Percentiles rank a stretch among this genome's conserved stretches.
Evolutionary conservation across 1,140 invertebrate species (phyloP).

Genomic region (Acromyrmex heyeri): DNA sequence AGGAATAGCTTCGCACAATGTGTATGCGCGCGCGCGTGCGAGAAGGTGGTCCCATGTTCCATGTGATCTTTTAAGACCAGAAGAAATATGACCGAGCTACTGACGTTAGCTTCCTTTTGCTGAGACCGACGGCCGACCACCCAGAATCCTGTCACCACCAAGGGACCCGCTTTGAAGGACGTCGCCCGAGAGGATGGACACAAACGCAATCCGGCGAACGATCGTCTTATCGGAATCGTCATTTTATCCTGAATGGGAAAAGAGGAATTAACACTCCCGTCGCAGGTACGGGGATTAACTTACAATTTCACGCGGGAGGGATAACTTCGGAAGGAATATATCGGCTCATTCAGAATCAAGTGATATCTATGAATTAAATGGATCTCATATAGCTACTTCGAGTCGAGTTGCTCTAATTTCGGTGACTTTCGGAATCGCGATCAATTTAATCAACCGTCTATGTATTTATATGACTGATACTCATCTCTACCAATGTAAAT

Average conservation of each 20-base stretch:
- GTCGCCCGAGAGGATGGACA: slow-evolving; percentile 70
- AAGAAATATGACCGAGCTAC: slow-evolving; percentile 83
- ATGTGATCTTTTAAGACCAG: slow-evolving; percentile 76
- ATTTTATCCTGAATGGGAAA: slow-evolving; percentile 32
- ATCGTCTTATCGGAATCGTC: slow-evolving; percentile 72
- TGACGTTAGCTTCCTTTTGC: slow-evolving; percentile 81
- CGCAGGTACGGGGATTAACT: not conserved
- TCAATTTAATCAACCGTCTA: not conserved
- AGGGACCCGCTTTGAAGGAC: slow-evolving; percentile 67
- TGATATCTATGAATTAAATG: not conserved
- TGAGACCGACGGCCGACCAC: slow-evolving; percentile 81
- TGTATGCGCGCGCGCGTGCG: slow-evolving; percentile 1
- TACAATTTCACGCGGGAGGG: not conserved
- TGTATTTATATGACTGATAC: no score
- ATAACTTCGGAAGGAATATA: not conserved
- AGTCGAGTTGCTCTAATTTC: not conserved
- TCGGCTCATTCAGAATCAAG: slow-evolving; percentile 26
- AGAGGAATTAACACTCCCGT: not conserved
- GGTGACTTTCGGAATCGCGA: not conserved
- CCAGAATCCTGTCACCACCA: slow-evolving; percentile 85
- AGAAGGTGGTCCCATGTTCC: slow-evolving; percentile 74
- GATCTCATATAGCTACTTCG: not conserved
- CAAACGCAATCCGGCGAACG: slow-evolving; percentile 59
- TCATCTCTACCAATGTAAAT: no score
- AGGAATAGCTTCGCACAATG: not conserved